Percentiles rank a stretch among this genome's conserved stretches.
Evolutionary conservation across 2,113 vertebrate species (phyloP).

Genomic region (Peromyscus californicus): DNA sequence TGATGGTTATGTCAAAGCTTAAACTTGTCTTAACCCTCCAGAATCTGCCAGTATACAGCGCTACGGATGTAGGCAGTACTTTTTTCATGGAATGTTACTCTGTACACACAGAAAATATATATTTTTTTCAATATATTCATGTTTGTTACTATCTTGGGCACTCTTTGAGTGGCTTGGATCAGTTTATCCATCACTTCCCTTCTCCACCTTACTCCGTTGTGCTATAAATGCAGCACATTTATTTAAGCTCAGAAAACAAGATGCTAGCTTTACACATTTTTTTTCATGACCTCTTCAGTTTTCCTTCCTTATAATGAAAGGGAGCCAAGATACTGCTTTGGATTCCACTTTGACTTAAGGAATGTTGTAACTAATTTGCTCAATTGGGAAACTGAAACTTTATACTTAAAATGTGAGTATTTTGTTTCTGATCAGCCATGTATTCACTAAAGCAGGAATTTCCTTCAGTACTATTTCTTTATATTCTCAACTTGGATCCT

Average conservation of each 20-base stretch:
- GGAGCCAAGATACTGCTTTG: not conserved
- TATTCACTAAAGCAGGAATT: not conserved
- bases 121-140: not conserved
- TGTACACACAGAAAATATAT: not conserved
- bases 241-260: not conserved
- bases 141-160: not conserved
- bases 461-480: not conserved
- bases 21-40: accelerated
- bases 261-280: not conserved
- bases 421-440: not conserved
- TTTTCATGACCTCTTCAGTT: accelerated
- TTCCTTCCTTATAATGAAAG: accelerated
- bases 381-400: no score
- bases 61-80: accelerated
- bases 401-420: not conserved
- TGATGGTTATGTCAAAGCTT: not conserved
- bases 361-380: not conserved
- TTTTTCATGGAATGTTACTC: not conserved
- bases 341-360: not conserved
- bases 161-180: accelerated
- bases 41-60: not conserved
- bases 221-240: not conserved
- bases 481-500: not conserved
- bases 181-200: not conserved
- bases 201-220: no score